A percentile compares a stretch with the other conserved stretches of the same genome.
Conservation (phyloP, 2,797 vertebrate species). For the Bufotes viridis region DNA sequence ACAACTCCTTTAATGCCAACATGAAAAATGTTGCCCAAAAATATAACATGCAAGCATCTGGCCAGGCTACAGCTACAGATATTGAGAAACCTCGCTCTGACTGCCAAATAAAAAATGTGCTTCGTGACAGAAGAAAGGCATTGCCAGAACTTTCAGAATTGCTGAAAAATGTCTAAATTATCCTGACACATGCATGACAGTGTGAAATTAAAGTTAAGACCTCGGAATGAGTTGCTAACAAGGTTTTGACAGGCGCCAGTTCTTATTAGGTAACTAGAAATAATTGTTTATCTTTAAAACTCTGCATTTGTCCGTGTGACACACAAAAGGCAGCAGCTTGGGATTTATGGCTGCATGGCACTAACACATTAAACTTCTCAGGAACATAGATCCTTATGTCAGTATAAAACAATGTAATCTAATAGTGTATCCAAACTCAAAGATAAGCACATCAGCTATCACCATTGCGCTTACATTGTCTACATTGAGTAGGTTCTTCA, state of each 20-base stretch:
- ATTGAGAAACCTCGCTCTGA: neutral
- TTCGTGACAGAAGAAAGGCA: neutral
- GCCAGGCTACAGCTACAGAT: constrained; percentile 5
- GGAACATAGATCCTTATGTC: neutral
- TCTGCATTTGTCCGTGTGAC: constrained; percentile 4
- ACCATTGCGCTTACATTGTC: neutral
- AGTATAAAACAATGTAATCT: neutral
- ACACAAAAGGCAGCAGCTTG: neutral
- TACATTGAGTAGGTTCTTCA: too few species aligned
- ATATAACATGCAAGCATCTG: neutral
- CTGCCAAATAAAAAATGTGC: constrained; percentile 32
- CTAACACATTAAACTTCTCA: neutral
- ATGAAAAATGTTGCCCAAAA: neutral
- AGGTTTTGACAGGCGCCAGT: constrained; percentile 37
- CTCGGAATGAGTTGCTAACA: constrained; percentile 2
- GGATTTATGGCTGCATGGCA: neutral
- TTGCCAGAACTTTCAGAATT: constrained; percentile 32
- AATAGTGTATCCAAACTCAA: neutral
- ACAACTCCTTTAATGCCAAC: too few species aligned
- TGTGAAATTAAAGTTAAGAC: constrained; percentile 46
- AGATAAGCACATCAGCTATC: neutral
- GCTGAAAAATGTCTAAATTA: constrained; percentile 40
- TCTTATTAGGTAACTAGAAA: constrained; percentile 17
- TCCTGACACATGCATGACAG: constrained; percentile 43
- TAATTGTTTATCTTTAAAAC: constrained; percentile 39